phyloP scores from a whole-genome alignment of 2,797 vertebrate species.

The Falco columbarius region DNA sequence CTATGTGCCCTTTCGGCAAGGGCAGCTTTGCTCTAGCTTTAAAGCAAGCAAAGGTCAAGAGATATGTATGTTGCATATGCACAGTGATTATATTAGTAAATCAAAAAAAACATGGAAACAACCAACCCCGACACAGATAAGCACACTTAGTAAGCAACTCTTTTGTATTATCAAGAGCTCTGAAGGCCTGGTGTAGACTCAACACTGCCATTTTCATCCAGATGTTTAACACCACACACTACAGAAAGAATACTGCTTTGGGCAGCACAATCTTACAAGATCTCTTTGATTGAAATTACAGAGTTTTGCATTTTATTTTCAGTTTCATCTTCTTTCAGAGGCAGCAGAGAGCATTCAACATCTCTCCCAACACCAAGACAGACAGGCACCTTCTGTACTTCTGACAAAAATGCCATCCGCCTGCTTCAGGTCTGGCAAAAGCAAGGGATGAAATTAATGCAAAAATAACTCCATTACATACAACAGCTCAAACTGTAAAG shows the following conservation, averaged over 20 bases:
- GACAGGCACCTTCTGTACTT: not conserved
- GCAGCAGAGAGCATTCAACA: not conserved
- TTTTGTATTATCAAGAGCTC: not conserved
- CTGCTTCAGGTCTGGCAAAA: not conserved
- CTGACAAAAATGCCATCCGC: not conserved
- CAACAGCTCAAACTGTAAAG: not conserved
- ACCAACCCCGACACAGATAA: not conserved
- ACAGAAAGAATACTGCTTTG: not conserved
- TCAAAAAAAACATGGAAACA: not conserved
- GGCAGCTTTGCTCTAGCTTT: not conserved
- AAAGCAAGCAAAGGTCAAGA: not conserved
- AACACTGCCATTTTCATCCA: not conserved
- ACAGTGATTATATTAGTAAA: not conserved
- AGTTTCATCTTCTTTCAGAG: slow-evolving; percentile 32
- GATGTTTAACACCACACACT: not conserved
- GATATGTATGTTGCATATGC: not conserved
- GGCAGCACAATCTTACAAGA: not conserved
- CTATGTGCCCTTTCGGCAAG: not conserved
- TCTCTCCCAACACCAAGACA: not conserved
- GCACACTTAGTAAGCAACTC: not conserved
- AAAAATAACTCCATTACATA: not conserved
- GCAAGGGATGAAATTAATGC: not conserved
- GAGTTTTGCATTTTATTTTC: slow-evolving; percentile 16
- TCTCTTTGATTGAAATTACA: not conserved
- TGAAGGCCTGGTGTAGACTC: not conserved